Evolutionary conservation across 2,888 invertebrate genomes (phyloP).

Genomic region (Micoletzkya japonica): DNA sequence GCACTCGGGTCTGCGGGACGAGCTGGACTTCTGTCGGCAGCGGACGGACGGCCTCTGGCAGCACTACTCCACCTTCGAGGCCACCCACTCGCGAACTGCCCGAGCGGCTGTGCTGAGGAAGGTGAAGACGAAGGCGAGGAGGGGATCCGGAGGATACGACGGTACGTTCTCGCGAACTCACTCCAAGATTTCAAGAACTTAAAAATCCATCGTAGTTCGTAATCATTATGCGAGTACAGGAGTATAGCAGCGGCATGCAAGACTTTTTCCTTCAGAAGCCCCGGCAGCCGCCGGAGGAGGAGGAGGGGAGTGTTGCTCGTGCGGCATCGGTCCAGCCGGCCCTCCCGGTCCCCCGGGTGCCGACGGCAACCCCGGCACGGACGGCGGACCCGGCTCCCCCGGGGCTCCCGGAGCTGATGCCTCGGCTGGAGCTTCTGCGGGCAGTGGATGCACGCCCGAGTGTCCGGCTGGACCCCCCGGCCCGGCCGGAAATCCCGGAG

Average conservation of each 20-base stretch:
- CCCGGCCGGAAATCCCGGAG: background rate
- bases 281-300: constrained; percentile 18
- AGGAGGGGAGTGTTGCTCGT: constrained; percentile 15
- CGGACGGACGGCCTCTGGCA: constrained; percentile 19
- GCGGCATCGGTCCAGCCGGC: constrained; percentile 15
- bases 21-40: constrained; percentile 17
- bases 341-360: constrained; percentile 14
- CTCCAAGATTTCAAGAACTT: too few species aligned
- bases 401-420: constrained; percentile 21
- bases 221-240: too few species aligned
- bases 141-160: constrained; percentile 19
- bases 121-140: too few species aligned
- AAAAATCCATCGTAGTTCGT: too few species aligned
- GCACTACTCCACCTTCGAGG: constrained; percentile 24
- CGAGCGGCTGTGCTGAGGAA: constrained; percentile 6
- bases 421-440: background rate
- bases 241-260: too few species aligned
- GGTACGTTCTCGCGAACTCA: too few species aligned
- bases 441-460: background rate
- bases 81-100: constrained; percentile 20
- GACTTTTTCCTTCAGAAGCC: too few species aligned
- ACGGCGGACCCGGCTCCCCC: constrained; percentile 11
- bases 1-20: constrained; percentile 25
- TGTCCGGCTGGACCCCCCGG: background rate
- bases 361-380: background rate